phyloP scores from a whole-genome alignment of 2,113 vertebrate genomes.

The Cyanoramphus novaezelandiae region DNA sequence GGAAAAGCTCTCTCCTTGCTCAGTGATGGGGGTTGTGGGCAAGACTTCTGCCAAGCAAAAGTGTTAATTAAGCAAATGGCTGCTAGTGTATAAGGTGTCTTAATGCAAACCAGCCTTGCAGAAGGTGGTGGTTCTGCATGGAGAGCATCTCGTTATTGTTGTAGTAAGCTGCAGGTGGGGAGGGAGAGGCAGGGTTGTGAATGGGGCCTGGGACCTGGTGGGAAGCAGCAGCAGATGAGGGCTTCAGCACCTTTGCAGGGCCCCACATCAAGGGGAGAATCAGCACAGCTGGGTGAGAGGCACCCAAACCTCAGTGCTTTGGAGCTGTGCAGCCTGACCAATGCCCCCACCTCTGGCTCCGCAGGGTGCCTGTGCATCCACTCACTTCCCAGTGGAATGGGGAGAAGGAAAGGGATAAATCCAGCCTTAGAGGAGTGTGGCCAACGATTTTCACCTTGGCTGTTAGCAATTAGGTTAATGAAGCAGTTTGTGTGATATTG shows the following conservation, averaged over 20 bases:
- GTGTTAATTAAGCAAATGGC: slow-evolving; percentile 11
- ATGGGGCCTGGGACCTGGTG: too few species aligned
- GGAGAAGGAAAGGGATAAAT: background rate
- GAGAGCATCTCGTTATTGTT: background rate
- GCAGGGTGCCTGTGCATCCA: accelerated
- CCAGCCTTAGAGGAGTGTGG: background rate
- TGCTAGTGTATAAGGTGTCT: background rate
- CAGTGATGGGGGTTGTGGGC: background rate
- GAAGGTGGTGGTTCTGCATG: background rate
- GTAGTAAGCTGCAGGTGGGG: background rate
- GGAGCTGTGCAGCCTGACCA: accelerated
- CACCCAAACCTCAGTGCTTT: background rate
- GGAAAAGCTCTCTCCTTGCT: accelerated
- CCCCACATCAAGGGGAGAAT: background rate
- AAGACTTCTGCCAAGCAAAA: background rate
- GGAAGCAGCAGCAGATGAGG: background rate
- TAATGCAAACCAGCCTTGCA: background rate
- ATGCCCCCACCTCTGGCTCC: too few species aligned
- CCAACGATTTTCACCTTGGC: background rate
- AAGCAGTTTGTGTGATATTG: background rate
- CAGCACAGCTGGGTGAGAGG: background rate
- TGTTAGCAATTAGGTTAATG: background rate
- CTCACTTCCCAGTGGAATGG: background rate
- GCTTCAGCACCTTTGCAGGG: background rate
- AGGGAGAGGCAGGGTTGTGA: background rate